Percentiles rank a stretch among this genome's conserved stretches.
Evolutionary conservation across 30 jellyfish, hydroid and myxozoan genomes (phyloP).

Genomic region (Phacellophora camtschatica): DNA sequence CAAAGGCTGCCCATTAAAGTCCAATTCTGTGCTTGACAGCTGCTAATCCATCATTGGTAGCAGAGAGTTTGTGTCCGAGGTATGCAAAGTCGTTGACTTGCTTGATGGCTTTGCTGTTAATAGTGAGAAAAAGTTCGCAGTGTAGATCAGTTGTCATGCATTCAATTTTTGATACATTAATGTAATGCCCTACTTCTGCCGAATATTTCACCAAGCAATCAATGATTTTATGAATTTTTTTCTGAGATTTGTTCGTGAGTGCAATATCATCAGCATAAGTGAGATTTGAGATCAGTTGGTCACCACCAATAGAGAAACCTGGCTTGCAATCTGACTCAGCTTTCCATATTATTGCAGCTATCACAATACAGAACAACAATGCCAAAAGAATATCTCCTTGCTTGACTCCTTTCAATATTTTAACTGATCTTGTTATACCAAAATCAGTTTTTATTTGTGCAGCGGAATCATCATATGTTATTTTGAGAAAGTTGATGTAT

Average conservation of each 20-base stretch:
- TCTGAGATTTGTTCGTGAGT: neutral
- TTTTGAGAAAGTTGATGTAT: neutral
- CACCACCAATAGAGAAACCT: conserved; percentile 15
- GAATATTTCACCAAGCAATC: neutral
- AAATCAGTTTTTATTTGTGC: conserved; percentile 4
- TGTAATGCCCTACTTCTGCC: conserved; percentile 5
- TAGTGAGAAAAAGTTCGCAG: neutral
- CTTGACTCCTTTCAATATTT: conserved; percentile 8
- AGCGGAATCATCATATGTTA: neutral
- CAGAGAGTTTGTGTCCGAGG: neutral
- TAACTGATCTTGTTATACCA: conserved; percentile 6
- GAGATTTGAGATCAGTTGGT: conserved; percentile 3
- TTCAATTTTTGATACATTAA: conserved; percentile 7
- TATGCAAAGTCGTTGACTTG: conserved; percentile 2
- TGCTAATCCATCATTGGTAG: neutral
- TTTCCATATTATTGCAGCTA: neutral
- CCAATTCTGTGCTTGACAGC: conserved; percentile 37
- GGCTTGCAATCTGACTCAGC: neutral
- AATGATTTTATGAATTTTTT: neutral
- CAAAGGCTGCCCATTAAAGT: conserved; percentile 13
- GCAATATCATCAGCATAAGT: neutral
- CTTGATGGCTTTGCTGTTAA: neutral
- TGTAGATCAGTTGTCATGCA: conserved; percentile 25
- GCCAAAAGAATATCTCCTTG: conserved; percentile 21
- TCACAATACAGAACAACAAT: conserved; percentile 1